These are phyloP conservation scores for Phalacrocorax pelagicus DNA, from an alignment of 2,113 vertebrate species.

Conservation along the genomic window DNA sequence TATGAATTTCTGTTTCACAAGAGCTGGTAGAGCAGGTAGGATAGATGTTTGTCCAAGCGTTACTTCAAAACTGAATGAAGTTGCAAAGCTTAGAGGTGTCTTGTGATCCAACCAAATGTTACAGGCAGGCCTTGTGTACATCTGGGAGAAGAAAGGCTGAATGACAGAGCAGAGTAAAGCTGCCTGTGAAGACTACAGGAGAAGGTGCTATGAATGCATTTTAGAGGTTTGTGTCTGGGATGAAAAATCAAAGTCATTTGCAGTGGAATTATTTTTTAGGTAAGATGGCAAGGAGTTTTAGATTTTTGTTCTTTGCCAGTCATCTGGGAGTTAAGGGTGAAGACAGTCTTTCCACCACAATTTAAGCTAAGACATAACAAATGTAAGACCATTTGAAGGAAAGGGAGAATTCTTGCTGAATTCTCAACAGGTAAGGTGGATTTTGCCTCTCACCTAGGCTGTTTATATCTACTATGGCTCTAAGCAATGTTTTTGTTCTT, in stretches of 20 bases:
- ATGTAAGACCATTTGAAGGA: neutral
- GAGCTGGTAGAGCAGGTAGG: neutral
- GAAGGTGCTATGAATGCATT: neutral
- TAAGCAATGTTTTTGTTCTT: constrained; percentile 25
- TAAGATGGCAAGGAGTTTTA: neutral
- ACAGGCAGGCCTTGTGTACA: neutral
- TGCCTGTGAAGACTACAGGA: neutral
- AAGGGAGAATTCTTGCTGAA: neutral
- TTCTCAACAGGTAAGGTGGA: neutral
- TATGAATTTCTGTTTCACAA: neutral
- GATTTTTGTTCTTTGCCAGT: neutral
- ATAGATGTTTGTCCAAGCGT: neutral
- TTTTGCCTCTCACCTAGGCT: neutral
- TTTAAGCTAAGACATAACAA: neutral
- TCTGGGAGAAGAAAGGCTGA: neutral
- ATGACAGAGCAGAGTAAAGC: neutral
- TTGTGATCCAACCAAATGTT: neutral
- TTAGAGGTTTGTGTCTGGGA: neutral
- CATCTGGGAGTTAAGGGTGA: neutral
- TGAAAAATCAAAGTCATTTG: neutral
- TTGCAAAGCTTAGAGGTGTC: neutral
- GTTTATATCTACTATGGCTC: neutral
- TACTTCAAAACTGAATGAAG: neutral
- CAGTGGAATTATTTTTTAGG: neutral
- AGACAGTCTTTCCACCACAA: neutral